These are phyloP conservation scores for Euplexia lucipara DNA, from an alignment of 2,888 invertebrate genomes.

Conservation along the genomic window DNA sequence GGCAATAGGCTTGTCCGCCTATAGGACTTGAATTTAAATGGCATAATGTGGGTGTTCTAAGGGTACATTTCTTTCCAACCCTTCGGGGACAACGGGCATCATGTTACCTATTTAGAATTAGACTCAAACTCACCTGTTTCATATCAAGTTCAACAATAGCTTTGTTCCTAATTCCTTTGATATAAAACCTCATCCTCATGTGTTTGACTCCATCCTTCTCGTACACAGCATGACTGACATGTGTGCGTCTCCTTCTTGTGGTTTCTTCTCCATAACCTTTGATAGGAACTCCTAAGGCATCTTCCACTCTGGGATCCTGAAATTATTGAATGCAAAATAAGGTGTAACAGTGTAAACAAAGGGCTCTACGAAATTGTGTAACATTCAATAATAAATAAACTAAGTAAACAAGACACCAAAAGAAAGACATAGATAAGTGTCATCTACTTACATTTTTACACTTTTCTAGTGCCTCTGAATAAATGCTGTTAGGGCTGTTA, in stretches of 20 bases:
- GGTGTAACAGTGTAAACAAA: background rate
- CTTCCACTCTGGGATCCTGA: conserved; percentile 93
- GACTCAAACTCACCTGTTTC: conserved; percentile 91
- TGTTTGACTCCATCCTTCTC: conserved; percentile 94
- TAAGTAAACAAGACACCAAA: no score
- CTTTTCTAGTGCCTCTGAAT: conserved; percentile 94
- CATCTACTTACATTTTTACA: conserved; percentile 92
- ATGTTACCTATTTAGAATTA: no score
- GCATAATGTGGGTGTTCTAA: no score
- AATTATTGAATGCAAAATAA: conserved; percentile 52
- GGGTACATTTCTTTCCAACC: no score
- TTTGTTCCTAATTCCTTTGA: conserved; percentile 95
- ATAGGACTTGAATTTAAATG: no score
- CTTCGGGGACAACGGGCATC: no score
- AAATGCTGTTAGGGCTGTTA: conserved; percentile 96
- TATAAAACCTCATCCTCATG: conserved; percentile 97
- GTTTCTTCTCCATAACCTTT: conserved; percentile 97
- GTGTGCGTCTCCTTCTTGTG: conserved; percentile 95
- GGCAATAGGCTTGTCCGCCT: no score
- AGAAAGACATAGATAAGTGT: no score
- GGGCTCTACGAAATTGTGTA: background rate
- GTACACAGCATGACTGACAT: conserved; percentile 95
- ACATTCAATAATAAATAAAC: no score
- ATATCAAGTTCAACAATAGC: conserved; percentile 97
- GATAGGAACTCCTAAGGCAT: conserved; percentile 97